phyloP scores from a whole-genome alignment of 2,113 vertebrate genomes.

The Cheirogaleus medius region DNA sequence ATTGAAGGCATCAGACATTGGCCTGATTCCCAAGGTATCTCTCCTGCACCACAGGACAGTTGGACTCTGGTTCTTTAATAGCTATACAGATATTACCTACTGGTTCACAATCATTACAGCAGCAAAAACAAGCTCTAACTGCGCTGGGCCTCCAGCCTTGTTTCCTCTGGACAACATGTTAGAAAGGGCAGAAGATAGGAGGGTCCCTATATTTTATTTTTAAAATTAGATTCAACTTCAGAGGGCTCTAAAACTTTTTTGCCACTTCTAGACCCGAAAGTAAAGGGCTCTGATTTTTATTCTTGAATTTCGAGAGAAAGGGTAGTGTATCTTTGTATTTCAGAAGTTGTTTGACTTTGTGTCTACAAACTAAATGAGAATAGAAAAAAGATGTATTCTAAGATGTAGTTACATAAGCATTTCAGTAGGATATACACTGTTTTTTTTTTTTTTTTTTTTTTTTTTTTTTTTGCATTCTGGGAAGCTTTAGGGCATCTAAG shows the following conservation, averaged over 20 bases:
- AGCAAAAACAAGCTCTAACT: background rate
- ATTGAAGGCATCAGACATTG: background rate
- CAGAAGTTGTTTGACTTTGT: constrained; percentile 44
- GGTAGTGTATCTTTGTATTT: constrained; percentile 36
- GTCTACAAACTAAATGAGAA: constrained; percentile 54
- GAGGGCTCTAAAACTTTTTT: background rate
- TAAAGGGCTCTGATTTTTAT: constrained; percentile 26
- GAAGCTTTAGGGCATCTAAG: background rate
- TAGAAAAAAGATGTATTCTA: constrained; percentile 31
- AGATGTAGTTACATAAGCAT: background rate
- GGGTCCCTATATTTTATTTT: accelerated
- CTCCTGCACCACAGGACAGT: background rate
- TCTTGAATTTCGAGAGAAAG: constrained; percentile 25
- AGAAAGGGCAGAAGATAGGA: background rate
- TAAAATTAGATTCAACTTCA: background rate
- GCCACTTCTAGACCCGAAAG: background rate
- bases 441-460: constrained; percentile 34
- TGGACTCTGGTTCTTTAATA: background rate
- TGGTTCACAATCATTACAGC: background rate
- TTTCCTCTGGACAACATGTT: accelerated
- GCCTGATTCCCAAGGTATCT: background rate
- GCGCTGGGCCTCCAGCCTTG: background rate
- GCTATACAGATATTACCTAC: background rate
- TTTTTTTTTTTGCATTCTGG: background rate
- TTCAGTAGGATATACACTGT: background rate